Evolutionary conservation across 2,113 vertebrate species (phyloP), one percentile per base, ranked within the genome.

Genomic region (Limnothrissa miodon): DNA sequence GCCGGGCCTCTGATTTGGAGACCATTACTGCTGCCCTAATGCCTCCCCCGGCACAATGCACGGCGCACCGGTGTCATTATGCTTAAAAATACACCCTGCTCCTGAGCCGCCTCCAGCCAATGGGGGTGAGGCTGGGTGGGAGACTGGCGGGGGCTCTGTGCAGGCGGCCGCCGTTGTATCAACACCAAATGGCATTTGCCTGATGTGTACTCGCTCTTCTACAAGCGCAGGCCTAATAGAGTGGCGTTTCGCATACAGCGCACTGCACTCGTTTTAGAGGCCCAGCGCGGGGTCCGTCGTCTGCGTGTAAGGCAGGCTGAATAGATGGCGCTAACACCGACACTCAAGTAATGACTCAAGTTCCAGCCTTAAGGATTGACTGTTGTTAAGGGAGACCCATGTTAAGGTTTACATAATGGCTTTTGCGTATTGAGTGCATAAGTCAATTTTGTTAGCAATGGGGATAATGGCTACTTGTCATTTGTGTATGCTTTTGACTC

Each of bases 21-120:
- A 87, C 91, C 90, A 93, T 93, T 93, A 93, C 90, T 90, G 88
- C 86, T 85, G 91, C 90, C 89, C 89, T 92, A 90, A 92, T 92
- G 92, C 91, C 21, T 92, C 92, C 91, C 90, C 91, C 92, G 91
- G 91, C 91, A 91, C 91, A 90, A 85, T 87, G 89, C 83, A 56
- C 90, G 85, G 91, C 91, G 91, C 91, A 90, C 91, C 91, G 91
- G 92, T 90, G 90, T 91, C 92, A 92, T 93, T 93, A 93, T 91
- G 89, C 23, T n/a, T 45, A 85, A 91, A 93, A 91, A 56, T 56
- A 56, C 51, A 56, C 51, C 51, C 15, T 19, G 21, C 21, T 56
- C 19, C 19, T 19, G 19, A 19, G 51, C 51, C 17, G 51, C 51
- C 51, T 53, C 51, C 51, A 53, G 51, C 51, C 51, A 56, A 13